Conservation (phyloP, 2,113 vertebrate species). For the Ranitomeya variabilis region DNA sequence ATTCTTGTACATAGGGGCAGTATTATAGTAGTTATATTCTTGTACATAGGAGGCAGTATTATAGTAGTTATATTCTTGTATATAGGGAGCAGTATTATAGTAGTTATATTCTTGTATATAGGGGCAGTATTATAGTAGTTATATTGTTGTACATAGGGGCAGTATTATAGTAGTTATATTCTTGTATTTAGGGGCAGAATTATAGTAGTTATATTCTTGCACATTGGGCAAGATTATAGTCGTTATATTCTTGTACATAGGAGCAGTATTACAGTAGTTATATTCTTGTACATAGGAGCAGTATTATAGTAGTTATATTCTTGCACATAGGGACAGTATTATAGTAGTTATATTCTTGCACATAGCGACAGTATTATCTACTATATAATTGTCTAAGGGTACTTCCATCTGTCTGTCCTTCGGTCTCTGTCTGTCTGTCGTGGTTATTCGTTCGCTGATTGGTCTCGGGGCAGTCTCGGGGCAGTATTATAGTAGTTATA, state of each 20-base stretch:
- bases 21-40: too few relatives aligned
- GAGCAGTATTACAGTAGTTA: background rate
- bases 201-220: slow-evolving; percentile 7
- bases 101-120: background rate
- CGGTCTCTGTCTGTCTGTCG: too few relatives aligned
- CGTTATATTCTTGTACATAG: slow-evolving; percentile 11
- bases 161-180: slow-evolving; percentile 3
- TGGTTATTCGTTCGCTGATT: too few relatives aligned
- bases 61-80: too few relatives aligned
- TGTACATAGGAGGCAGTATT: too few relatives aligned
- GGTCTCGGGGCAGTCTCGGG: too few relatives aligned
- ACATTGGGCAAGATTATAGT: background rate
- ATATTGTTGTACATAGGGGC: background rate
- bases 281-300: background rate
- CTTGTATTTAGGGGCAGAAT: background rate
- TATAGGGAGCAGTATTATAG: too few relatives aligned
- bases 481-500: slow-evolving; percentile 9
- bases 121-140: background rate
- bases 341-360: background rate
- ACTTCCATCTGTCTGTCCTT: too few relatives aligned
- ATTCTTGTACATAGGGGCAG: too few relatives aligned
- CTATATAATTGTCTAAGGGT: too few relatives aligned
- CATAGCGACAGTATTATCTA: background rate
- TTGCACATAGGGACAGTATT: background rate
- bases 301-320: slow-evolving; percentile 19